Conservation (phyloP, 2,888 invertebrate genomes). For the Oligia latruncula region DNA sequence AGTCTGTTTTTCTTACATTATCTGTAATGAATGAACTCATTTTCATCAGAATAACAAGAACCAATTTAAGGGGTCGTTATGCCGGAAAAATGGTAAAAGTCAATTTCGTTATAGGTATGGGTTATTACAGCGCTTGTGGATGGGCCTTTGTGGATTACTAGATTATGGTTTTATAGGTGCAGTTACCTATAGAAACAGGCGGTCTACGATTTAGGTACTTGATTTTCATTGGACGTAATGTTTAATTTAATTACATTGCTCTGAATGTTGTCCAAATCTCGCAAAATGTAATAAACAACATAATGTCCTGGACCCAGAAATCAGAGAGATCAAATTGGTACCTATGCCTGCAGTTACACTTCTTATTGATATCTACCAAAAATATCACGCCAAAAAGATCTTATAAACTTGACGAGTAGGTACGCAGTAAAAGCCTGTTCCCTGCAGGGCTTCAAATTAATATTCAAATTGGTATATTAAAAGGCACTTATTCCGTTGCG, state of each 20-base stretch:
- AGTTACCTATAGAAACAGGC: neutral
- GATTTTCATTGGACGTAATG: neutral
- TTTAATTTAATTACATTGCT: neutral
- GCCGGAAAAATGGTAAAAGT: slow-evolving; percentile 44
- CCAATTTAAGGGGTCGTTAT: slow-evolving; percentile 39
- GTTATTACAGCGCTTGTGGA: slow-evolving; percentile 30
- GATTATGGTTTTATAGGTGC: slow-evolving; percentile 32
- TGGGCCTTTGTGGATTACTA: slow-evolving; percentile 36
- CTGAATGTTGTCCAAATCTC: neutral
- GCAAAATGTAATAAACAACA: too few species aligned
- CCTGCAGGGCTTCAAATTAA: slow-evolving; percentile 23
- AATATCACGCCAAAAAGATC: neutral
- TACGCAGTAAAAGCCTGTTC: neutral
- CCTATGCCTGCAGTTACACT: neutral
- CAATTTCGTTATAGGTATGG: slow-evolving; percentile 45
- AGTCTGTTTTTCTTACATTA: slow-evolving; percentile 14
- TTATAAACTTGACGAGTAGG: slow-evolving; percentile 1
- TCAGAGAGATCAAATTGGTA: neutral
- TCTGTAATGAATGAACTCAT: slow-evolving; percentile 13
- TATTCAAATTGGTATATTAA: slow-evolving; percentile 51
- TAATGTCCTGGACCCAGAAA: neutral
- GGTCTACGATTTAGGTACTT: neutral
- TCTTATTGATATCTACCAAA: neutral
- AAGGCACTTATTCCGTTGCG: slow-evolving; percentile 43
- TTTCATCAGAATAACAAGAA: slow-evolving; percentile 29